A percentile compares a stretch with the other conserved stretches of the same genome.
These are phyloP conservation scores for Pelobates fuscus DNA, from an alignment of 2,113 vertebrate species.

Conservation along the genomic window DNA sequence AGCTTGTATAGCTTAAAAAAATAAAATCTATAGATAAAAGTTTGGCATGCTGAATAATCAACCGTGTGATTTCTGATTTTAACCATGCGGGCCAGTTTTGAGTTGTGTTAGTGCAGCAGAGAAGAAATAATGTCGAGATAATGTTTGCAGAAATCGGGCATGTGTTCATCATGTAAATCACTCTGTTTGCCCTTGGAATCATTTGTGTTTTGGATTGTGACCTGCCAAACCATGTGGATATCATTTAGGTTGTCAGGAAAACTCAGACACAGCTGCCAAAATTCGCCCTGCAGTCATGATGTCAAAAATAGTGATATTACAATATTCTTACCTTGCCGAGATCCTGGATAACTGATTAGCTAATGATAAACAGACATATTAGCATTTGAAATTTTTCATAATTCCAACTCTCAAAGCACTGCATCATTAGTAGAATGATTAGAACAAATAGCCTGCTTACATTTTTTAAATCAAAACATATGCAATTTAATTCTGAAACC, in stretches of 20 bases:
- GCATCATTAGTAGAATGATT: neutral
- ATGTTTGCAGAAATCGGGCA: neutral
- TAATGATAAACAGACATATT: neutral
- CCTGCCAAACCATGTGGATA: slow-evolving; percentile 5
- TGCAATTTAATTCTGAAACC: slow-evolving; percentile 1
- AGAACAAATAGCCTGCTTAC: neutral
- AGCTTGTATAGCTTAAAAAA: too few species aligned
- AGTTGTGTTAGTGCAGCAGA: slow-evolving; percentile 1
- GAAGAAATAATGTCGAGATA: slow-evolving; percentile 1
- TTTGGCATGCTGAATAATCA: neutral
- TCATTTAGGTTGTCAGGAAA: slow-evolving; percentile 6
- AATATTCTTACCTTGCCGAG: neutral
- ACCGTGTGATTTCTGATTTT: neutral
- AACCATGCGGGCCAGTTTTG: neutral
- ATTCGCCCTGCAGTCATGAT: neutral
- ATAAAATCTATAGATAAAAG: too few species aligned
- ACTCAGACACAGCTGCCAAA: neutral
- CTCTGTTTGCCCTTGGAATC: slow-evolving; percentile 6
- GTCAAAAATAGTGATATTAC: neutral
- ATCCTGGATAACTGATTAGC: neutral
- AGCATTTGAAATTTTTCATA: neutral
- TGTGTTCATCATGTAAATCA: slow-evolving; percentile 7
- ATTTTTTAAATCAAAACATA: neutral
- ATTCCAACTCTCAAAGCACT: neutral
- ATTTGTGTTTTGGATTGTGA: slow-evolving; percentile 10